Evolutionary conservation across 1,140 invertebrate genomes (phyloP).

Genomic region (Ridgeia piscesae): DNA sequence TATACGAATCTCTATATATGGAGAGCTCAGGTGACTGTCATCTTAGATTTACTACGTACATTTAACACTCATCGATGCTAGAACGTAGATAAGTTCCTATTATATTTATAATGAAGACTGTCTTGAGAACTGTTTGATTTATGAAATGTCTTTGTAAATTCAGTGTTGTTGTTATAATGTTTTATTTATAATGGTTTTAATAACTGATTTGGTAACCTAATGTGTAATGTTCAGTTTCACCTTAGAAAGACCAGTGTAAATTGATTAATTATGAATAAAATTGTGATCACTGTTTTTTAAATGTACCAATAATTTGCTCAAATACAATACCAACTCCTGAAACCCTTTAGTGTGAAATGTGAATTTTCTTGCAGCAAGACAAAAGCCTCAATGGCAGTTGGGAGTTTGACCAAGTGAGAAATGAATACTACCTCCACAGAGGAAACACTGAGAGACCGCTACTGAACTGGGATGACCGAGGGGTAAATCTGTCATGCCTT

Average conservation of each 20-base stretch:
- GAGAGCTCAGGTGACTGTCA: neutral
- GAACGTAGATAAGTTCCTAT: no score
- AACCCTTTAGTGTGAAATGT: neutral
- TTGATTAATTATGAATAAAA: neutral
- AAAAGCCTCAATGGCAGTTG: neutral
- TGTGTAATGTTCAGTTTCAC: no score
- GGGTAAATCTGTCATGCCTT: neutral
- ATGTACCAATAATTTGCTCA: neutral
- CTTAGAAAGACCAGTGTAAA: no score
- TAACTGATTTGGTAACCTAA: no score
- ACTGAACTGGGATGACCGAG: neutral
- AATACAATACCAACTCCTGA: neutral
- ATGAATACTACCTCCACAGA: slow-evolving; percentile 6
- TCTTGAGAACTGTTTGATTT: no score
- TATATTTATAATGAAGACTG: no score
- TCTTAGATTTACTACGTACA: no score
- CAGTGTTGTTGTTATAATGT: no score
- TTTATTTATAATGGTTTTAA: no score
- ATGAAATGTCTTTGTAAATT: no score
- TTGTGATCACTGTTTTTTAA: neutral
- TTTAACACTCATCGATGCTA: no score
- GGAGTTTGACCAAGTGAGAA: neutral
- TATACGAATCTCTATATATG: slow-evolving; percentile 15
- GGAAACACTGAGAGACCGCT: neutral
- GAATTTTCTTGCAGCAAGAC: neutral